Evolutionary conservation across 2,797 vertebrate genomes (phyloP).

Genomic region (Myripristis murdjan): DNA sequence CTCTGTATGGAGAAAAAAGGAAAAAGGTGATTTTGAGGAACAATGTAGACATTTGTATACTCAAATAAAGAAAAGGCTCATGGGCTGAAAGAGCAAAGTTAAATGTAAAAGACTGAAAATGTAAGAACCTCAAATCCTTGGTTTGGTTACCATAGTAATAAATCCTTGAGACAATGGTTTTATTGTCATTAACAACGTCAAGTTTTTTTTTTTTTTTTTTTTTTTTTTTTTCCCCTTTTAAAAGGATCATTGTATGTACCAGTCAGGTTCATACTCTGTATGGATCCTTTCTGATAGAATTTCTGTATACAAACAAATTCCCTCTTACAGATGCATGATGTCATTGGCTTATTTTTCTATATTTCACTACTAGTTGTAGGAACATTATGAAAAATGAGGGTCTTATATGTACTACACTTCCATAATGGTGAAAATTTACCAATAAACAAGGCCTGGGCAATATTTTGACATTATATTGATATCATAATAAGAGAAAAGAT

Average conservation of each 20-base stretch:
- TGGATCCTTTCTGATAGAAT: background rate
- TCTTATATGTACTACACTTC: background rate
- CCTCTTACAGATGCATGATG: background rate
- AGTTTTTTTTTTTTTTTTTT: conserved; percentile 34
- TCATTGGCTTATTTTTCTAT: background rate
- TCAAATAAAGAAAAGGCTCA: background rate
- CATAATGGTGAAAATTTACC: conserved; percentile 1
- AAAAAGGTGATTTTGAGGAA: background rate
- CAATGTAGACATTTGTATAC: conserved; percentile 13
- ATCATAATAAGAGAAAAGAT: too few relatives aligned
- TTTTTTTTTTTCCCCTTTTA: conserved; percentile 24
- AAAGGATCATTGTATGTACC: conserved; percentile 33
- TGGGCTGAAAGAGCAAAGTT: conserved; percentile 27
- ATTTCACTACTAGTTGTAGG: background rate
- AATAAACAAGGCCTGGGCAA: too few relatives aligned
- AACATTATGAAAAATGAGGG: background rate
- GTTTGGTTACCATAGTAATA: conserved; percentile 61
- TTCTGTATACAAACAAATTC: background rate
- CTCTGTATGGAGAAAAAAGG: background rate
- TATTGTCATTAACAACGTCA: conserved; percentile 59
- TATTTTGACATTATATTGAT: too few relatives aligned
- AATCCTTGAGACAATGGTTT: conserved; percentile 71
- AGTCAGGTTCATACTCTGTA: conserved; percentile 14
- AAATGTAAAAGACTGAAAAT: conserved; percentile 25
- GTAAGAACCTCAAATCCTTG: conserved; percentile 55